Evolutionary conservation across 1,140 invertebrate genomes (phyloP).

Genomic region (Calliopsis andreniformis): DNA sequence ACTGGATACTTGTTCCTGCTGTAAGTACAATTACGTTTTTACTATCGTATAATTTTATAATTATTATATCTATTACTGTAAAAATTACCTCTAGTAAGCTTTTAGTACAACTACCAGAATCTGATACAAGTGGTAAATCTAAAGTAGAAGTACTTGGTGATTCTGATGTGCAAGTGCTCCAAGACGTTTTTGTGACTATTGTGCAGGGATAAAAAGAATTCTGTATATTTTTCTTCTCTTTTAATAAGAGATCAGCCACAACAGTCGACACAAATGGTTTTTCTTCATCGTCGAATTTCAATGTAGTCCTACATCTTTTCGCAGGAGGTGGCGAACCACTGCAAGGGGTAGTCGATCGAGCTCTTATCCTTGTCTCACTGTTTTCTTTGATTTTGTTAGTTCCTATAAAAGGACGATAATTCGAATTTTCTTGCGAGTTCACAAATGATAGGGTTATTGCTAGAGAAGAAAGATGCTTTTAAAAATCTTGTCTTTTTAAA

Average conservation of each 20-base stretch:
- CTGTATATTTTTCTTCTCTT: neutral
- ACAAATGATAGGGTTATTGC: neutral
- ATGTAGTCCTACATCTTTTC: slow-evolving; percentile 25
- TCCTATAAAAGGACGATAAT: neutral
- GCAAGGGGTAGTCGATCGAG: slow-evolving; percentile 21
- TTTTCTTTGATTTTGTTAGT: neutral
- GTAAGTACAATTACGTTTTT: neutral
- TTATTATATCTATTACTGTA: too few relatives aligned
- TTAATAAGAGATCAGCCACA: neutral
- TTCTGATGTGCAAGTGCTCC: neutral
- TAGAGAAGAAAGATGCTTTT: neutral
- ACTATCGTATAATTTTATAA: neutral
- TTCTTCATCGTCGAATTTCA: slow-evolving; percentile 37
- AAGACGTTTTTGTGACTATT: neutral
- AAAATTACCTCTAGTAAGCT: slow-evolving; percentile 39
- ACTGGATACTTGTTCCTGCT: neutral
- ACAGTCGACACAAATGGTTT: neutral
- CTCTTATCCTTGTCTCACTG: neutral
- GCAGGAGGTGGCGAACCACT: slow-evolving; percentile 13
- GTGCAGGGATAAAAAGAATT: neutral
- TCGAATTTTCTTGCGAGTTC: neutral
- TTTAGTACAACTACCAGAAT: neutral
- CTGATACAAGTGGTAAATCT: slow-evolving; percentile 12
- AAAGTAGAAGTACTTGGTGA: slow-evolving; percentile 12
- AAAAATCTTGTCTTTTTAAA: neutral